Evolutionary conservation across 2,888 invertebrate species (phyloP), one percentile per base, ranked within the genome.

Genomic region (Troilus luridus): DNA sequence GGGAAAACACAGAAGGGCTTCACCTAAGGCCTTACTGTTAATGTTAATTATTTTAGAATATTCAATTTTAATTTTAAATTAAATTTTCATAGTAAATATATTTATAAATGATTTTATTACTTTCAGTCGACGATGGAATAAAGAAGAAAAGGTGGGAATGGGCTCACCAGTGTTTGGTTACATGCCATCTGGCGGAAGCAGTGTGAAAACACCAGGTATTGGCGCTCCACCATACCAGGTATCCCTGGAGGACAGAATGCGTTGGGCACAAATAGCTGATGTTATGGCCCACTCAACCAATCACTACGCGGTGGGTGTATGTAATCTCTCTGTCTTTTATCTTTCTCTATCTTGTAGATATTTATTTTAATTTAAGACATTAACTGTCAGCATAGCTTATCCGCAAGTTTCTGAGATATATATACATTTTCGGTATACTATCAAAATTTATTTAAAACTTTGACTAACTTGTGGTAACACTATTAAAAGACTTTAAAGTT

Each of bases 211-310:
- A 0, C 96, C 96, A 0, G 96, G 95, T 0, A 96, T 97, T 0
- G 96, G 96, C n/a, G 96, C 96, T 67, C 96, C 97, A 0, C 97
- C 97, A 0, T 98, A 97, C 93, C 96, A 96, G 94, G 96, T 97
- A 12, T 96, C 97, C 0, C 93, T 97, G 92, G 97, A 98, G 94
- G 98, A 98, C 93, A 95, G 97, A 77, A 95, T 97, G 95, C 94
- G 97, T 64, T 98, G 98, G 98, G 98, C 98, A 0, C 98, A 98
- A 93, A 97, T 98, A 90, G 97, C 97, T 0, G 98, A 98, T 93
- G 97, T 97, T 0, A 97, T 98, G 97, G 97, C 97, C 0, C 97
- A 97, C 93, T 96, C 97, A 0, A 93, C 93, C 62, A 97, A 97
- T 93, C 97, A 98, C 93, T 98, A 98, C 93, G 97, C 97, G 93